Conservation (phyloP, 1,140 invertebrate species). For the Drosophila pruinosa region DNA sequence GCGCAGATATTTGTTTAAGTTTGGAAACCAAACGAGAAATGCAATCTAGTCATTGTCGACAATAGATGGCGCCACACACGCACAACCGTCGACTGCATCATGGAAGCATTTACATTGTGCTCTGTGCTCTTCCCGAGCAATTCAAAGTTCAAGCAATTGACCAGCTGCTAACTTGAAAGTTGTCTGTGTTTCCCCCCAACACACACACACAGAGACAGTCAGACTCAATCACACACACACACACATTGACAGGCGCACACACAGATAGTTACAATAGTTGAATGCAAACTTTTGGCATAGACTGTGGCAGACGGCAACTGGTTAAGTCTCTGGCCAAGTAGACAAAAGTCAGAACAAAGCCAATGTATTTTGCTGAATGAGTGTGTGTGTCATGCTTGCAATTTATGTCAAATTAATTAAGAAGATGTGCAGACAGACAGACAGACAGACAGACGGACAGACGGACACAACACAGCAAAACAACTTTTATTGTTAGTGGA, state of each 20-base stretch:
- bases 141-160: constrained; percentile 63
- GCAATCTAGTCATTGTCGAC: background rate
- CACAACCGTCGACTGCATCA: no score
- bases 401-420: constrained; percentile 80
- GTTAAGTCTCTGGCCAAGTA: constrained; percentile 29
- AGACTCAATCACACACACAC: background rate
- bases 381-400: constrained; percentile 44
- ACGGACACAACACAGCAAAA: constrained; percentile 3
- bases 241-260: background rate
- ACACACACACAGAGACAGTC: constrained; percentile 23
- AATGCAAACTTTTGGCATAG: constrained; percentile 60
- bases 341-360: constrained; percentile 54
- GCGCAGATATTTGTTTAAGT: background rate
- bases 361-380: constrained; percentile 33
- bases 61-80: constrained; percentile 5
- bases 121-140: background rate
- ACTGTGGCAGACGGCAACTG: constrained; percentile 53
- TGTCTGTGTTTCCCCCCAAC: constrained; percentile 24
- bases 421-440: constrained; percentile 48
- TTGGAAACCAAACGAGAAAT: background rate
- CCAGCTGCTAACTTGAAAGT: constrained; percentile 33
- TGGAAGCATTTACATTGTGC: constrained; percentile 7
- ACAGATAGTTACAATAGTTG: constrained; percentile 17
- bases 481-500: constrained; percentile 16
- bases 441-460: constrained; percentile 13